A percentile compares a stretch with the other conserved stretches of the same genome.
phyloP scores from a whole-genome alignment of 2,888 invertebrate genomes.

The Acleris emargana region DNA sequence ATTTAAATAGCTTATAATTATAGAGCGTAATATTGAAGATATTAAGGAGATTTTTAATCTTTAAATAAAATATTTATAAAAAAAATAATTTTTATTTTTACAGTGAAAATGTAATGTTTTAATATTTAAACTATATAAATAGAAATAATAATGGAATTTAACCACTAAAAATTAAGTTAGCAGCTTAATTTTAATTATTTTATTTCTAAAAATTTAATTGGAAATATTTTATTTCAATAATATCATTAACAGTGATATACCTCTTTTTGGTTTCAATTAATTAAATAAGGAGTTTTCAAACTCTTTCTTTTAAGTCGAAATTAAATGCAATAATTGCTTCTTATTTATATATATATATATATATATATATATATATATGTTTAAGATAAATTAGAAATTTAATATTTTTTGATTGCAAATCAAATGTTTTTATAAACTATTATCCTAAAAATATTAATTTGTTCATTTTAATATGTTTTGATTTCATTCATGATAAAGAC shows the following conservation, averaged over 20 bases:
- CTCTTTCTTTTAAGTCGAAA: constrained; percentile 73
- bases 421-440: constrained; percentile 71
- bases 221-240: constrained; percentile 74
- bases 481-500: constrained; percentile 70
- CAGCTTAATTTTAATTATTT: constrained; percentile 81
- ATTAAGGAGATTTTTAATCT: constrained; percentile 47
- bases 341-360: constrained; percentile 73
- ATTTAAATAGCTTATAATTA: too few species aligned
- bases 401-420: constrained; percentile 74
- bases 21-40: too few species aligned
- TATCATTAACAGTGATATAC: constrained; percentile 88
- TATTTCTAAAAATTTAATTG: constrained; percentile 82
- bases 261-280: constrained; percentile 85
- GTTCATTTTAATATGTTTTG: constrained; percentile 74
- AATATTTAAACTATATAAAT: constrained; percentile 85
- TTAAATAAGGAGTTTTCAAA: constrained; percentile 78
- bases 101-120: constrained; percentile 87
- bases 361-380: too few species aligned
- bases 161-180: constrained; percentile 85
- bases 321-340: constrained; percentile 80
- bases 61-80: constrained; percentile 57
- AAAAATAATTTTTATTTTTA: constrained; percentile 78
- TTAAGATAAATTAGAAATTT: constrained; percentile 53
- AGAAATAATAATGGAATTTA: constrained; percentile 77
- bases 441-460: constrained; percentile 59